Percentiles rank a stretch among this genome's conserved stretches.
phyloP scores from a whole-genome alignment of 2,888 invertebrate genomes.

The Dryobotodes eremita region DNA sequence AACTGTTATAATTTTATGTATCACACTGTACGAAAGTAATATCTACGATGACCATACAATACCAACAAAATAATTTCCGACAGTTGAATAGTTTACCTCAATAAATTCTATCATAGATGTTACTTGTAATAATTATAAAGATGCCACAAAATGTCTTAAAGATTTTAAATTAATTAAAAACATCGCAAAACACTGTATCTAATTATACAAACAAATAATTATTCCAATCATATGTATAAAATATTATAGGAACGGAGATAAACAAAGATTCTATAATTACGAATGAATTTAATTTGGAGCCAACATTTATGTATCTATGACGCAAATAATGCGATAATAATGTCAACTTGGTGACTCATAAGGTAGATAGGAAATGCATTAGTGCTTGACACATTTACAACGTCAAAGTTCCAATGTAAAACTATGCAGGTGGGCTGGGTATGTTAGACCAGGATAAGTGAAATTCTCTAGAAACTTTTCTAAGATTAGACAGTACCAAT shows the following conservation, averaged over 20 bases:
- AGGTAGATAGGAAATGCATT: slow-evolving; percentile 36
- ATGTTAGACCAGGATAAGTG: not conserved
- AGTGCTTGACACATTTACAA: slow-evolving; percentile 33
- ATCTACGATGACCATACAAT: slow-evolving; percentile 42
- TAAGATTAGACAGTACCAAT: not conserved
- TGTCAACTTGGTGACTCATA: slow-evolving; percentile 53
- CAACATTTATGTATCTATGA: slow-evolving; percentile 77
- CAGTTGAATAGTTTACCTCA: not conserved
- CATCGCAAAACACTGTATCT: slow-evolving; percentile 65
- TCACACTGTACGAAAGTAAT: slow-evolving; percentile 35
- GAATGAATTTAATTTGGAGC: slow-evolving; percentile 74
- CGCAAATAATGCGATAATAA: slow-evolving; percentile 72
- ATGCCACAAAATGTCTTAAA: slow-evolving; percentile 78
- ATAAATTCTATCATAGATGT: slow-evolving; percentile 58
- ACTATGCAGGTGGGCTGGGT: slow-evolving; percentile 20
- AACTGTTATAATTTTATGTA: slow-evolving; percentile 42
- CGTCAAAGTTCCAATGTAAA: slow-evolving; percentile 17
- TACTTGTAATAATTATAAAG: slow-evolving; percentile 66
- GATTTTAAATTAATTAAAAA: slow-evolving; percentile 60
- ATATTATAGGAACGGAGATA: slow-evolving; percentile 78
- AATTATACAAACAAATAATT: slow-evolving; percentile 72
- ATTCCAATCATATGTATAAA: slow-evolving; percentile 72
- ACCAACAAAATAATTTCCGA: not conserved
- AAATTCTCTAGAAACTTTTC: not conserved
- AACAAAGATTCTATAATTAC: slow-evolving; percentile 82